Evolutionary conservation across 1,140 invertebrate species (phyloP), one percentile per base, ranked within the genome.

Genomic region (Macrostomum lignano): DNA sequence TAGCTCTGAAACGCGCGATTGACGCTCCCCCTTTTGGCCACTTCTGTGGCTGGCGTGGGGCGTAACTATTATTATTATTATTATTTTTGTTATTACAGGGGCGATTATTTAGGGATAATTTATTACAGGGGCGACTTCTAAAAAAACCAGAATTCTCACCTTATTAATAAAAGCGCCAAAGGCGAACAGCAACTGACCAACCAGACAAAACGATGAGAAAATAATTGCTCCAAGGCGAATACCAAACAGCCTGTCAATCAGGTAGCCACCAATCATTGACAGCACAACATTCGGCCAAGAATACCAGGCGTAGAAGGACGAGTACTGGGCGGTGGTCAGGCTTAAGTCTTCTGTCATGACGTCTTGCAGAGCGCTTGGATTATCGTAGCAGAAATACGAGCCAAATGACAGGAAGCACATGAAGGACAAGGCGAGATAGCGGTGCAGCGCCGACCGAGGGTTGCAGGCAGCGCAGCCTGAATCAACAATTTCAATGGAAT

Each of bases 201-300:
- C 55, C 29, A 86, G 63, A 17, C 86, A 66, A 36, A 78, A 58
- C 9, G 60, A 45, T 58, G 79, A 72, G 48, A 86, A 94, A 41
- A 93, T 71, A 31, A 81, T 69, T 9, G 82, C 77, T 36, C 84
- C 86, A 11, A 79, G 55, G 40, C 79, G 66, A 41, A 91, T 75
- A 21, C 86, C 86, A 63, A 94, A 86, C 13, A 86, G 67, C 37
- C 73, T 68, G 56, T 94, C 86, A 43, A 93, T 68, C 22, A 94
- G 64, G 57, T 82, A 91, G 38, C 84, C 84, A 11, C 84, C 84
- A 48, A 94, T 65, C 51, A 93, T 84, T 58, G 79, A 91, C 17
- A 93, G 59, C 21, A 94, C 63, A 1, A 91, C 74, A 67, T 93
- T 94, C 29, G 86, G 86, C 81, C 81, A 94, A 0, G 82, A 86